Conservation (phyloP, 2,797 vertebrate genomes). For the Muscicapa striata region DNA sequence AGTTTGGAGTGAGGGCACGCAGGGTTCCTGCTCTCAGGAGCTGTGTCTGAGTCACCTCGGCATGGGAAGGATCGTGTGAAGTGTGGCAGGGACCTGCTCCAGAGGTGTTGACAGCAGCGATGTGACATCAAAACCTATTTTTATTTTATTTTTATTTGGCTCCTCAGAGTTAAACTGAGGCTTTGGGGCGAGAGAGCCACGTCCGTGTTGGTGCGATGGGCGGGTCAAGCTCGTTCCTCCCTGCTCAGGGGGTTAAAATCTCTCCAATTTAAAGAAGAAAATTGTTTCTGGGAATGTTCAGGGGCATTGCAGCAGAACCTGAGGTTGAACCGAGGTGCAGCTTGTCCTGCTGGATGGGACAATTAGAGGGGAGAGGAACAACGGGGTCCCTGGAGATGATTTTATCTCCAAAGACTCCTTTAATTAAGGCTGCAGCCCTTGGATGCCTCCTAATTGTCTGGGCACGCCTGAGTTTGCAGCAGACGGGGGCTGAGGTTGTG, state of each 20-base stretch:
- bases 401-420: not conserved
- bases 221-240: fast-evolving
- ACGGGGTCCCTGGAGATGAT: not conserved
- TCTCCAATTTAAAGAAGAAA: not conserved
- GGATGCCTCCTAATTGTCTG: not conserved
- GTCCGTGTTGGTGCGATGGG: fast-evolving
- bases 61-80: not conserved
- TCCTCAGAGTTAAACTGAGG: not conserved
- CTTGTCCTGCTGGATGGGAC: not conserved
- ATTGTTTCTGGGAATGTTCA: not conserved
- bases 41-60: fast-evolving
- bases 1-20: fast-evolving
- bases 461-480: not conserved
- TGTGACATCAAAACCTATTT: not conserved
- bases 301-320: not conserved
- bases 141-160: not conserved
- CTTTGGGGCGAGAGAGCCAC: fast-evolving
- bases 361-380: not conserved
- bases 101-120: not conserved
- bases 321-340: fast-evolving
- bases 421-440: not conserved
- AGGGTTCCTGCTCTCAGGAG: not conserved
- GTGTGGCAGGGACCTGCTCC: not conserved
- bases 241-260: not conserved
- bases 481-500: fast-evolving